Evolutionary conservation across 2,797 vertebrate genomes (phyloP).

Genomic region (Molossus alvarezi): DNA sequence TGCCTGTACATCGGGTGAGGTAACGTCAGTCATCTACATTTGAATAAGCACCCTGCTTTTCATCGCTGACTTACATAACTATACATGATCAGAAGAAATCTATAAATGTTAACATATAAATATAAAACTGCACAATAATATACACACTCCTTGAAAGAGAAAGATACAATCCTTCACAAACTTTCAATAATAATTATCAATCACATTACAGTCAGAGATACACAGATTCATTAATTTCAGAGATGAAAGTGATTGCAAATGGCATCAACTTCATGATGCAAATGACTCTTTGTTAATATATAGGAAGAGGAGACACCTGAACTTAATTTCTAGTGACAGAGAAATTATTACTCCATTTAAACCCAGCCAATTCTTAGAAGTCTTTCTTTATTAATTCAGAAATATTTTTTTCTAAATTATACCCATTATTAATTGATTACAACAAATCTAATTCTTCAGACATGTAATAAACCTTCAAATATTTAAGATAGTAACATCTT

Average conservation of each 20-base stretch:
- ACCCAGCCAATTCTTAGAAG: not conserved
- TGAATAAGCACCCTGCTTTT: not conserved
- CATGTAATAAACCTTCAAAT: not conserved
- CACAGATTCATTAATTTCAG: not conserved
- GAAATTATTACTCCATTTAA: not conserved
- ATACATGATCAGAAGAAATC: not conserved
- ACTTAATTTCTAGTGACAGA: conserved; percentile 21
- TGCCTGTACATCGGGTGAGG: not conserved
- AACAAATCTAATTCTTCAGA: not conserved
- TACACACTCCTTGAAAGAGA: not conserved
- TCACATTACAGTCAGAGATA: not conserved
- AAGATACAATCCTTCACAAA: conserved; percentile 30
- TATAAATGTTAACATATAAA: not conserved
- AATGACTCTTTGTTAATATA: not conserved
- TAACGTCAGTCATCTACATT: not conserved
- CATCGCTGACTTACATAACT: not conserved
- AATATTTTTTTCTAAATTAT: not conserved
- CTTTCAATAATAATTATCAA: not conserved
- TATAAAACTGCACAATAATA: not conserved
- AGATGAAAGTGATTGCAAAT: not conserved
- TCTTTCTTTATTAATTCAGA: not conserved
- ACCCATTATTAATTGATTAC: not conserved
- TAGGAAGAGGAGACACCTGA: not conserved
- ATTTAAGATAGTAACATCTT: not conserved
- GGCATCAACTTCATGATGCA: not conserved